phyloP scores from a whole-genome alignment of 1,140 invertebrate genomes.

The Atopsyche davidsoni region DNA sequence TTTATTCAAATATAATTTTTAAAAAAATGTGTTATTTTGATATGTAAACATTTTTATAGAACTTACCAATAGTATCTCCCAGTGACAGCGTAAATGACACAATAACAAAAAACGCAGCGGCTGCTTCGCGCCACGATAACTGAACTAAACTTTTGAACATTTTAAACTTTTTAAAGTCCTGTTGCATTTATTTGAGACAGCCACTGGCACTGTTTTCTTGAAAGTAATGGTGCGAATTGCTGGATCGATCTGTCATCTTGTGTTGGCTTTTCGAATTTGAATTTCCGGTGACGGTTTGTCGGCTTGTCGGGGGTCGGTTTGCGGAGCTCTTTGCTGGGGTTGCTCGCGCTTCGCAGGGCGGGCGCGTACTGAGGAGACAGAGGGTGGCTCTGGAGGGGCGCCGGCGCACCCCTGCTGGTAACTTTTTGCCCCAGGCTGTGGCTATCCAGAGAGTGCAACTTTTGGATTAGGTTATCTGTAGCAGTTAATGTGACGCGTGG shows the following conservation, averaged over 20 bases:
- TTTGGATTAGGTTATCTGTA: slow-evolving; percentile 14
- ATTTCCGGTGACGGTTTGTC: slow-evolving; percentile 6
- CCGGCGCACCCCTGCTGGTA: slow-evolving; percentile 14
- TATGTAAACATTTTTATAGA: too few relatives aligned
- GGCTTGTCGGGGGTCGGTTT: not conserved
- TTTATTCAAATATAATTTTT: too few relatives aligned
- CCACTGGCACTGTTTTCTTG: not conserved
- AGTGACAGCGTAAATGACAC: slow-evolving; percentile 11
- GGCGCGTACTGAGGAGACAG: slow-evolving; percentile 12
- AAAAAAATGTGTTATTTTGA: too few relatives aligned
- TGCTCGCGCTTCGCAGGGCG: slow-evolving; percentile 1
- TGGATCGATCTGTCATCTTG: slow-evolving; percentile 18
- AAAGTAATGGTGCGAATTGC: not conserved
- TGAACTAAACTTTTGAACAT: slow-evolving; percentile 17
- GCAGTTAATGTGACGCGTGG: slow-evolving; percentile 13
- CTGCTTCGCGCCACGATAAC: slow-evolving; percentile 6
- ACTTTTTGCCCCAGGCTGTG: slow-evolving; percentile 15
- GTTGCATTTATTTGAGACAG: not conserved
- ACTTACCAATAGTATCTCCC: slow-evolving; percentile 19
- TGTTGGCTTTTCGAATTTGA: slow-evolving; percentile 3
- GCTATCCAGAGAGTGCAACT: slow-evolving; percentile 4
- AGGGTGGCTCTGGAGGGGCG: slow-evolving; percentile 12
- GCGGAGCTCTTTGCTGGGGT: not conserved
- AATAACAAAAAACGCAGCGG: slow-evolving; percentile 17
- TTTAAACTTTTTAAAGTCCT: slow-evolving; percentile 2